Base-by-base conservation (phyloP, 37 sponge, comb jelly and placozoan genomes). In the Hexactinellida sp. region DNA sequence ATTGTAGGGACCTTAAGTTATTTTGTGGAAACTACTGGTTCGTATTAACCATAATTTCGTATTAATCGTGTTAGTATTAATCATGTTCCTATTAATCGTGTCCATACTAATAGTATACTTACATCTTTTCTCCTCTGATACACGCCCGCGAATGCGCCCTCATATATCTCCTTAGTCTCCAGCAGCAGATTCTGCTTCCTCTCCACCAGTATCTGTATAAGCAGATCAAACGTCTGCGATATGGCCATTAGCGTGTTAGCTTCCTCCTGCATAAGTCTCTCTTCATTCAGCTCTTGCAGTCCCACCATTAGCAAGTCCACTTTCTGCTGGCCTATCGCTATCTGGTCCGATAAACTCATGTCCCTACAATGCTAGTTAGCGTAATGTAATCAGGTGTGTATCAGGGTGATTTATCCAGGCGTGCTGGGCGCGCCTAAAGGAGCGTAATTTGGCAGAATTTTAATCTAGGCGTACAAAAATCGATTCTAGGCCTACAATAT, bases 51-150 rank as follows among this genome's bases (percentile, higher is more conserved):
- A n/a, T n/a, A n/a, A n/a, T n/a, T n/a, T n/a, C n/a, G n/a, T n/a
- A n/a, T n/a, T n/a, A n/a, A n/a, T n/a, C n/a, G n/a, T n/a, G n/a
- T n/a, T n/a, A n/a, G n/a, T n/a, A n/a, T n/a, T n/a, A n/a, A n/a
- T n/a, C n/a, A n/a, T n/a, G n/a, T n/a, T n/a, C n/a, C n/a, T n/a
- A n/a, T n/a, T n/a, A n/a, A n/a, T n/a, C n/a, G n/a, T n/a, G n/a
- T n/a, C n/a, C n/a, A n/a, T n/a, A n/a, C n/a, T n/a, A n/a, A n/a
- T 25, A n/a, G 3, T n/a, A 23, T 63, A 63, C 76, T 63, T 63
- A 63, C 76, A 63, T 63, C 76, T n/a, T 32, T 63, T 28, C 76
- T 63, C 30, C 76, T 63, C 30, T 63, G 76, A n/a, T 25, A 63
- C 76, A 63, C 21, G 13, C 76, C 13, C 25, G 76, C 76, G 30